These are phyloP conservation scores for Tenthredo scrophulariae DNA, from an alignment of 2,888 invertebrate genomes.

Conservation along the genomic window DNA sequence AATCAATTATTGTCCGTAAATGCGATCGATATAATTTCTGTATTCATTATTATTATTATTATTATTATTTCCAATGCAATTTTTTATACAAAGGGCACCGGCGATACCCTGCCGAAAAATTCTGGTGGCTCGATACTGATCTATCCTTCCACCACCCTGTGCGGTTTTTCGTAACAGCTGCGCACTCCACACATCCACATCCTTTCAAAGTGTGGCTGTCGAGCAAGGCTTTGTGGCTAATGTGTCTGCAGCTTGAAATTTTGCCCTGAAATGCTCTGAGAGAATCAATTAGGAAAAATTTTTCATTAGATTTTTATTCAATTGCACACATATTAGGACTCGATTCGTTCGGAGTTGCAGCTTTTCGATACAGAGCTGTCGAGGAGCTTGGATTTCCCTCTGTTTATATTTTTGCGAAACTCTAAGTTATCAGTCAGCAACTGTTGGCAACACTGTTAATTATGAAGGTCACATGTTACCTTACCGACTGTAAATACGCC, in stretches of 20 bases:
- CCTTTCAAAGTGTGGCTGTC: conserved; percentile 55
- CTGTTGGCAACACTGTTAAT: neutral
- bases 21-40: neutral
- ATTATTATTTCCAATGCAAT: neutral
- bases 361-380: neutral
- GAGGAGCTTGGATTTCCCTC: neutral
- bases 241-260: neutral
- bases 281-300: neutral
- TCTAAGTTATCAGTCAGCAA: neutral
- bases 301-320: neutral
- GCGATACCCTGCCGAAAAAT: neutral
- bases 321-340: too few relatives aligned
- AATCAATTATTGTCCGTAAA: neutral
- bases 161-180: conserved; percentile 59
- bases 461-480: neutral
- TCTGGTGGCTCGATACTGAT: conserved; percentile 14
- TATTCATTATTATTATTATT: neutral
- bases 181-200: conserved; percentile 59
- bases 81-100: neutral
- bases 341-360: neutral
- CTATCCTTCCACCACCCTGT: conserved; percentile 37
- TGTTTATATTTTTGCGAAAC: neutral
- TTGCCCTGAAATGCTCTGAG: conserved; percentile 7
- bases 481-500: neutral
- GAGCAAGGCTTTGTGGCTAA: conserved; percentile 9